Evolutionary conservation across 2,888 invertebrate species (phyloP).

Genomic region (Cephus pygmeus): DNA sequence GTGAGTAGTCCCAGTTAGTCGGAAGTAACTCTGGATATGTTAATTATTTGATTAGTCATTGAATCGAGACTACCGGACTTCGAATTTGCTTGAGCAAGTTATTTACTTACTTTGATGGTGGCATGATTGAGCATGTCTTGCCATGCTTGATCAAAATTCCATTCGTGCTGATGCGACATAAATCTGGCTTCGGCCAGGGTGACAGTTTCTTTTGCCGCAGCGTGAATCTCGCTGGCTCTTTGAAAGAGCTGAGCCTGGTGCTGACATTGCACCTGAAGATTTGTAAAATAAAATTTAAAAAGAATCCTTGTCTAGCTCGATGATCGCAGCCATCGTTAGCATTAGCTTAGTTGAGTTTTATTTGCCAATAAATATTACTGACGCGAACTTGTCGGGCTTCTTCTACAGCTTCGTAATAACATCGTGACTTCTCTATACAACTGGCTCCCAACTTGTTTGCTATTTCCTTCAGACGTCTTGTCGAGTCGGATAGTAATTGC

Average conservation of each 20-base stretch:
- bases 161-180: slow-evolving; percentile 77
- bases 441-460: slow-evolving; percentile 81
- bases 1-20: not conserved
- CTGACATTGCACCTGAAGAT: slow-evolving; percentile 80
- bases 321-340: not conserved
- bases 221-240: slow-evolving; percentile 89
- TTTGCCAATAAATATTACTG: slow-evolving; percentile 11
- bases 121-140: slow-evolving; percentile 98
- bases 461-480: slow-evolving; percentile 82
- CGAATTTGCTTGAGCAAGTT: not conserved
- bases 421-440: slow-evolving; percentile 89
- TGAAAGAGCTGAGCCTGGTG: slow-evolving; percentile 91
- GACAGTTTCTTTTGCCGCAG: slow-evolving; percentile 94
- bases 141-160: slow-evolving; percentile 96
- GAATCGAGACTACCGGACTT: not conserved
- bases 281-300: not conserved
- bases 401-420: slow-evolving; percentile 88
- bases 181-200: slow-evolving; percentile 88
- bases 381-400: slow-evolving; percentile 81
- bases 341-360: not conserved
- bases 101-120: slow-evolving; percentile 80
- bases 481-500: slow-evolving; percentile 85
- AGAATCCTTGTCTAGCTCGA: not conserved
- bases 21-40: not conserved
- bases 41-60: not conserved